Conservation (phyloP, 2,113 vertebrate genomes). For the Corythornis vintsioides region DNA sequence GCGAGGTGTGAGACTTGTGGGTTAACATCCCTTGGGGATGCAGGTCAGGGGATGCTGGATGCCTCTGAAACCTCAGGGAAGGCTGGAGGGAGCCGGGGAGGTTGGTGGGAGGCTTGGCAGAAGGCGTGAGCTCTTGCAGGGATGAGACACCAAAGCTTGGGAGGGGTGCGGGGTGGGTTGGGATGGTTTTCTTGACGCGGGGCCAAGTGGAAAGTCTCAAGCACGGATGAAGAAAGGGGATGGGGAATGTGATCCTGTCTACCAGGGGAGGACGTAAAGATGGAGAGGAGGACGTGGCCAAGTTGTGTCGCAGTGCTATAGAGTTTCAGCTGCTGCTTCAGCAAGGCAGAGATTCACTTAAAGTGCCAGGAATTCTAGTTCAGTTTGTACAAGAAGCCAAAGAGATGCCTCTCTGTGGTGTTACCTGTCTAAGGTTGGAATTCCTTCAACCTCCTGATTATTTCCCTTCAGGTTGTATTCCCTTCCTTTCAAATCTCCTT, state of each 20-base stretch:
- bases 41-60: not conserved
- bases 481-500: not conserved
- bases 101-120: not conserved
- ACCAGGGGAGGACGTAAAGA: not conserved
- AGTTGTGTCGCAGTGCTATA: not conserved
- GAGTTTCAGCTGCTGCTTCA: constrained; percentile 44
- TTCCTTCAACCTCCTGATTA: not conserved
- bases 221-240: not conserved
- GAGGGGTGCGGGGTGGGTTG: not conserved
- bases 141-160: not conserved
- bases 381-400: not conserved
- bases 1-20: not conserved
- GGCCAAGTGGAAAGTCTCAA: not conserved
- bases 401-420: not conserved
- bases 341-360: not conserved
- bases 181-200: not conserved
- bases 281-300: not conserved
- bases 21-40: not conserved
- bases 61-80: not conserved
- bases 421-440: not conserved
- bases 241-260: not conserved
- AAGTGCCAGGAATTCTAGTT: not conserved
- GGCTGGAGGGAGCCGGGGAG: not conserved
- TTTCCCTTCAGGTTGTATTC: not conserved
- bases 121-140: not conserved